Evolutionary conservation across 2,113 vertebrate species (phyloP).

Genomic region (cat (Felis catus)): F.catus_Fca126_mat1.0 CM031411.1:91786501-91787000

Average conservation of each 20-base stretch:
- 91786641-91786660: not conserved
- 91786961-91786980: not conserved
- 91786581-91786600: conserved; percentile 15
- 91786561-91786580: not conserved
- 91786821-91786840: not conserved
- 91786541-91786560: not conserved
- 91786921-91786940: not conserved
- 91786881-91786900: not conserved
- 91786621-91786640: not conserved
- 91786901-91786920: not conserved
- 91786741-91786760: not conserved
- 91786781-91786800: not conserved
- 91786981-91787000: not conserved
- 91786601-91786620: not conserved
- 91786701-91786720: not conserved
- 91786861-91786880: not conserved
- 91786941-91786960: not conserved
- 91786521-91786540: not conserved
- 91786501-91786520: not conserved
- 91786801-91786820: not conserved
- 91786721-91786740: not conserved
- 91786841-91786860: not conserved
- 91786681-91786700: not conserved
- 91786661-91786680: not conserved
- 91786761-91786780: not conserved